phyloP scores from a whole-genome alignment of 2,113 vertebrate genomes.

The Pan paniscus region DNA sequence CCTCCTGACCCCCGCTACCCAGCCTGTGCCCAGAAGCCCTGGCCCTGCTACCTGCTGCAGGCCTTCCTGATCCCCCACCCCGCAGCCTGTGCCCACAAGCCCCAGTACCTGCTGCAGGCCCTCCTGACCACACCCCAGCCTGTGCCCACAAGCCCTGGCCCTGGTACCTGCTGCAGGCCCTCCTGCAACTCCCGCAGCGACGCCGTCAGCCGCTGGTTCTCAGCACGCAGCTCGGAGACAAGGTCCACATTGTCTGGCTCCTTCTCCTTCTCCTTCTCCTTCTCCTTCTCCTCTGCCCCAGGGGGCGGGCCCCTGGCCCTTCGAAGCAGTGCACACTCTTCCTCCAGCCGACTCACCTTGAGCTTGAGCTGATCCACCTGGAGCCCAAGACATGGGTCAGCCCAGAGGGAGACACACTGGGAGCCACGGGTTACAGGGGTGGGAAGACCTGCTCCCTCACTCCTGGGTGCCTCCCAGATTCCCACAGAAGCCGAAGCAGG shows the following conservation, averaged over 20 bases:
- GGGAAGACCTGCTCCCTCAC: not conserved
- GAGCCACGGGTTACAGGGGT: not conserved
- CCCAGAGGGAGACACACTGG: not conserved
- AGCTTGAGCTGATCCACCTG: constrained; percentile 94
- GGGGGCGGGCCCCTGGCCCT: not conserved
- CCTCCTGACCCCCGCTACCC: constrained; percentile 38
- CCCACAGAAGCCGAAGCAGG: not conserved
- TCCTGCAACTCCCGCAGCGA: constrained; percentile 85
- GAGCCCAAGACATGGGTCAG: not conserved
- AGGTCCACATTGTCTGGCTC: constrained; percentile 54
- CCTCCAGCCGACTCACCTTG: constrained; percentile 85
- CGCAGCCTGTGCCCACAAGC: not conserved
- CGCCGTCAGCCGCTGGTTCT: constrained; percentile 83
- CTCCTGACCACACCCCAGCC: constrained; percentile 60
- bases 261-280: constrained; percentile 16
- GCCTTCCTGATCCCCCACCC: constrained; percentile 48
- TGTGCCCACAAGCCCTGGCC: accelerated
- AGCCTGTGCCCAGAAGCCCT: not conserved
- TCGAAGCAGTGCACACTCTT: constrained; percentile 73
- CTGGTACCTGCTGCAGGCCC: not conserved
- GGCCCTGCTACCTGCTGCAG: constrained; percentile 80
- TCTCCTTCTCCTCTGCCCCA: constrained; percentile 47
- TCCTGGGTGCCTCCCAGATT: not conserved
- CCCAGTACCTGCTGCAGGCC: constrained; percentile 82
- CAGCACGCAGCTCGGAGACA: constrained; percentile 79